Base-by-base conservation (phyloP, 2,888 invertebrate genomes). In the Ochropacha duplaris region DNA sequence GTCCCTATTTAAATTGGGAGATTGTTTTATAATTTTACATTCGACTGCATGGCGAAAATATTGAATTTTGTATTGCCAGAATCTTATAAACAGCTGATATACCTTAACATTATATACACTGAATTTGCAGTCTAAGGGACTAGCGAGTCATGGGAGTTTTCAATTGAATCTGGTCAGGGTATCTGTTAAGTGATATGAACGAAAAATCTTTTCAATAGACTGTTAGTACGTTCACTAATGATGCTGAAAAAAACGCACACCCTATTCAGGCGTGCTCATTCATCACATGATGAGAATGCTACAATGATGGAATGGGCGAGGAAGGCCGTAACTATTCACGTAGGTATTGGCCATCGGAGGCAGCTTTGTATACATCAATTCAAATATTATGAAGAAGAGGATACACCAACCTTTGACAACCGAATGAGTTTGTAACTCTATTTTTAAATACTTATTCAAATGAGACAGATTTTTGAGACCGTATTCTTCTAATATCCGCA, bases 311-410 rank as follows among this genome's bases (percentile, higher is more conserved):
- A 79, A 84, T 83, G 86, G 91, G 91, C 81, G 74, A 76, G 84
- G 87, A 88, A 90, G 90, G 92, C 83, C 90, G 82, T 65, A 61
- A 68, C 83, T 83, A 89, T 90, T 88, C 86, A 89, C 72, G 69
- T 71, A 69, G n/a, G n/a, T n/a, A n/a, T n/a, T 78, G 76, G 79
- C 73, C 81, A 83, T 77, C 79, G 76, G 73, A 65, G 69, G 69
- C 75, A 73, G 76, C 77, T 82, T 80, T 72, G 78, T 77, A 74
- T 75, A 22, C 66, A 73, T 72, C 69, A 63, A 75, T 78, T 66
- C 66, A 66, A 71, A 69, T 66, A 60, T 70, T 66, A 67, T 70
- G 61, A 68, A 64, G 66, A 66, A 69, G 61, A 64, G 64, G 57
- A 58, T 71, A 50, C 59, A 57, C 56, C 55, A 59, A 59, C 60